Evolutionary conservation across 2,113 vertebrate genomes (phyloP).

Genomic region (Nothoprocta pentlandii): DNA sequence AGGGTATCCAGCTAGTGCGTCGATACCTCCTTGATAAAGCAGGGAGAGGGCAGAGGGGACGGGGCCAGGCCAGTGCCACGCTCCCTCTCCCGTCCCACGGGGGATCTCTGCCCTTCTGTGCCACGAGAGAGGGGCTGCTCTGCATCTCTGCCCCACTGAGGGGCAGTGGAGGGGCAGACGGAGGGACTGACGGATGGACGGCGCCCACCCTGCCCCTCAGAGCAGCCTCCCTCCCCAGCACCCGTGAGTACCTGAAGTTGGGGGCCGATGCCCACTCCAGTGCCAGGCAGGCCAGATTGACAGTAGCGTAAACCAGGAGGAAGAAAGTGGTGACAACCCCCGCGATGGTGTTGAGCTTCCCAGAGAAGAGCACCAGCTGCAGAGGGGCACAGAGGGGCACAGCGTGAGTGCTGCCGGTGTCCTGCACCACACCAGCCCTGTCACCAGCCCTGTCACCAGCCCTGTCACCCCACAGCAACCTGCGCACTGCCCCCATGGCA

Average conservation of each 20-base stretch:
- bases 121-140: background rate
- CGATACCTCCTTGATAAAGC: background rate
- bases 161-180: background rate
- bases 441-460: rapidly evolving
- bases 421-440: rapidly evolving
- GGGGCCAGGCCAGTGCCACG: background rate
- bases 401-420: background rate
- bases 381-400: background rate
- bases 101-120: background rate
- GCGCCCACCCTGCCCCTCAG: background rate
- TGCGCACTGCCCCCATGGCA: background rate
- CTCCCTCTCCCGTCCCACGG: background rate
- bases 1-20: background rate
- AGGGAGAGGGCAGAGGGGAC: rapidly evolving
- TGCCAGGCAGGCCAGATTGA: constrained; percentile 90
- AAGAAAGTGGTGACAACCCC: constrained; percentile 93
- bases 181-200: background rate
- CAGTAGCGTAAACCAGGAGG: constrained; percentile 89
- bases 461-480: too few species aligned
- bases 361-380: constrained; percentile 91
- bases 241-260: constrained; percentile 84
- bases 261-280: constrained; percentile 94
- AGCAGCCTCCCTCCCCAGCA: background rate
- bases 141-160: background rate
- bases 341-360: constrained; percentile 92